Evolutionary conservation across 2,888 invertebrate genomes (phyloP).

Genomic region (Andrena trimmerana): DNA sequence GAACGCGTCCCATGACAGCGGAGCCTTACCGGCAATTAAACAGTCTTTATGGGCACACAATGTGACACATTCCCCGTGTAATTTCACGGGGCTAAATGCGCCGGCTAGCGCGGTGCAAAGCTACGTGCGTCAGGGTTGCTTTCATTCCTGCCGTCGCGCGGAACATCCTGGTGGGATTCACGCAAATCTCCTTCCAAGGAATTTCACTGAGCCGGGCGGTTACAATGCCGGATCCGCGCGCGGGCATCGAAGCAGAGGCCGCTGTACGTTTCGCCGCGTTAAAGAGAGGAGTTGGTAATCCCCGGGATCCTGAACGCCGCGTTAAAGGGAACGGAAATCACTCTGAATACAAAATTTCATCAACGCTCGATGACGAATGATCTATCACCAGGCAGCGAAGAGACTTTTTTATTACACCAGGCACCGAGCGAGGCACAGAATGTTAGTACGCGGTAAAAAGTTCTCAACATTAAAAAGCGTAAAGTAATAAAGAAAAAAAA

Average conservation of each 20-base stretch:
- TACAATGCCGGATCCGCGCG: slow-evolving; percentile 54
- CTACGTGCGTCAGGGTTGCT: slow-evolving; percentile 34
- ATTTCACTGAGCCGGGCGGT: slow-evolving; percentile 37
- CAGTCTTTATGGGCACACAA: slow-evolving; percentile 64
- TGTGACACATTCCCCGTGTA: slow-evolving; percentile 61
- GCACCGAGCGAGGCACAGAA: too few relatives aligned
- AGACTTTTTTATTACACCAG: too few relatives aligned
- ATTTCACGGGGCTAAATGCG: slow-evolving; percentile 51
- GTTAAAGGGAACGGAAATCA: neutral
- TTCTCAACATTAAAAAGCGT: slow-evolving; percentile 1
- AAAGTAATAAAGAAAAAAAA: slow-evolving; percentile 1
- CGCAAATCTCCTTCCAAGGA: slow-evolving; percentile 62
- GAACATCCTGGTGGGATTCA: slow-evolving; percentile 18
- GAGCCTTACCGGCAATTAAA: slow-evolving; percentile 67
- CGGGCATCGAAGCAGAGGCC: slow-evolving; percentile 23
- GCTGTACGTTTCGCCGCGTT: slow-evolving; percentile 8
- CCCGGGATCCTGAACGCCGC: neutral
- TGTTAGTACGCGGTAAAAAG: neutral
- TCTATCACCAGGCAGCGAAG: too few relatives aligned
- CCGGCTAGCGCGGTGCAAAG: slow-evolving; percentile 5
- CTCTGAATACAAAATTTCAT: neutral
- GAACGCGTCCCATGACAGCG: slow-evolving; percentile 12
- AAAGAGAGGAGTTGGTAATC: neutral
- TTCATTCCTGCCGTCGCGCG: slow-evolving; percentile 17
- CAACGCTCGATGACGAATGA: too few relatives aligned